A percentile compares a stretch with the other conserved stretches of the same genome.
Evolutionary conservation across 1,140 invertebrate genomes (phyloP).

Genomic region (Dinoponera quadriceps): DNA sequence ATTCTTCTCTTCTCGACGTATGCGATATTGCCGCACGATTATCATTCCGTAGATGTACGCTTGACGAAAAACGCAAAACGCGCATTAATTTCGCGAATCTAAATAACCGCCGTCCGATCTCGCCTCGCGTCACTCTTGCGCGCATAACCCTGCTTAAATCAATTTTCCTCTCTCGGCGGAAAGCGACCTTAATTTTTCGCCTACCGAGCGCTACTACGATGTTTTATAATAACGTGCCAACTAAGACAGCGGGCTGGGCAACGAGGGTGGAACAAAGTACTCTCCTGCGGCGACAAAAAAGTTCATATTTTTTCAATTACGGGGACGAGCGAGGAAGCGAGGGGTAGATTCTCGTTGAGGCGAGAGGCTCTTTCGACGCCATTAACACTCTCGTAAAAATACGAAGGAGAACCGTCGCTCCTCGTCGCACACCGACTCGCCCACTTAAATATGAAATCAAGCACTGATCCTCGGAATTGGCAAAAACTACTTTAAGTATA

Average conservation of each 20-base stretch:
- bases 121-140: not conserved
- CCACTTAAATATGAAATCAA: slow-evolving; percentile 73
- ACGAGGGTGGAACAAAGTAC: slow-evolving; percentile 77
- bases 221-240: slow-evolving; percentile 83
- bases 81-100: not conserved
- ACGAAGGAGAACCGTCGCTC: slow-evolving; percentile 68
- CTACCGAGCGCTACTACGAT: slow-evolving; percentile 68
- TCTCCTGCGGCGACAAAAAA: slow-evolving; percentile 82
- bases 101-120: slow-evolving; percentile 6
- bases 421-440: slow-evolving; percentile 65
- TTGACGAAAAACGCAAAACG: not conserved
- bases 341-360: slow-evolving; percentile 76
- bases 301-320: slow-evolving; percentile 86
- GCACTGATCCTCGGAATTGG: slow-evolving; percentile 33
- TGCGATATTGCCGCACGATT: too few species aligned
- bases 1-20: not conserved
- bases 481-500: not conserved
- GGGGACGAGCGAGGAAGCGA: slow-evolving; percentile 72
- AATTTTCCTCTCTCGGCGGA: slow-evolving; percentile 57
- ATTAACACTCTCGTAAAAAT: slow-evolving; percentile 78
- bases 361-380: slow-evolving; percentile 76
- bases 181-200: slow-evolving; percentile 68
- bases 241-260: slow-evolving; percentile 73
- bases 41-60: not conserved
- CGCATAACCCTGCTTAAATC: slow-evolving; percentile 61